Evolutionary conservation across 2,888 invertebrate species (phyloP).

Genomic region (Cantharis flavilabris): DNA sequence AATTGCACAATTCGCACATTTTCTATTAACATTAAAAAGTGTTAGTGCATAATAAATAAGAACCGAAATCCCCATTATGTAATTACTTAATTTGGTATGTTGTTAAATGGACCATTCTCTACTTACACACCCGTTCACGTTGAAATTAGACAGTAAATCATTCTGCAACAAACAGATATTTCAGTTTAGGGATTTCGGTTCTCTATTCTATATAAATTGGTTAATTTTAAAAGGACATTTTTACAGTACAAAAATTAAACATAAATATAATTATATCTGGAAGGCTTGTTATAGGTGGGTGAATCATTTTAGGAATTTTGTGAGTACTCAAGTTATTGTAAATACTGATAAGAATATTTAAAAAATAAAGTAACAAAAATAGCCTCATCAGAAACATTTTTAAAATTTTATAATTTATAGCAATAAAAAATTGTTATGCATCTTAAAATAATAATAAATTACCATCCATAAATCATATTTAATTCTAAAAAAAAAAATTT

Average conservation of each 20-base stretch:
- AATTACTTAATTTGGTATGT: constrained; percentile 10
- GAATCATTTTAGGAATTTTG: background rate
- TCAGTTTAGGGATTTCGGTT: constrained; percentile 51
- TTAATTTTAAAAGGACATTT: background rate
- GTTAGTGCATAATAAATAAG: constrained; percentile 42
- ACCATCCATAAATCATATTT: background rate
- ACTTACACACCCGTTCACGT: constrained; percentile 52
- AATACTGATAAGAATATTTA: background rate
- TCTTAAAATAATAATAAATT: background rate
- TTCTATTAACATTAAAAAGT: background rate
- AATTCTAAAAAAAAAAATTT: background rate
- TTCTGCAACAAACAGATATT: constrained; percentile 60
- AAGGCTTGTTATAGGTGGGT: background rate
- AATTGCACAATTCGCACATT: background rate
- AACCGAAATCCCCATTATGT: constrained; percentile 48
- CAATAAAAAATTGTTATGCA: background rate
- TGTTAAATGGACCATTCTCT: constrained; percentile 6
- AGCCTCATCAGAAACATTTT: background rate
- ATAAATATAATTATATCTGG: background rate
- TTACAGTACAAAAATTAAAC: background rate
- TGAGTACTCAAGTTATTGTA: background rate
- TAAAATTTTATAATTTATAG: background rate
- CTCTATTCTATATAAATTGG: constrained; percentile 26
- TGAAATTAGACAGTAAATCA: constrained; percentile 67
- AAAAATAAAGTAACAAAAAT: background rate